These are phyloP conservation scores for Cacoxenus indagator DNA, from an alignment of 2,888 invertebrate genomes.

Conservation along the genomic window DNA sequence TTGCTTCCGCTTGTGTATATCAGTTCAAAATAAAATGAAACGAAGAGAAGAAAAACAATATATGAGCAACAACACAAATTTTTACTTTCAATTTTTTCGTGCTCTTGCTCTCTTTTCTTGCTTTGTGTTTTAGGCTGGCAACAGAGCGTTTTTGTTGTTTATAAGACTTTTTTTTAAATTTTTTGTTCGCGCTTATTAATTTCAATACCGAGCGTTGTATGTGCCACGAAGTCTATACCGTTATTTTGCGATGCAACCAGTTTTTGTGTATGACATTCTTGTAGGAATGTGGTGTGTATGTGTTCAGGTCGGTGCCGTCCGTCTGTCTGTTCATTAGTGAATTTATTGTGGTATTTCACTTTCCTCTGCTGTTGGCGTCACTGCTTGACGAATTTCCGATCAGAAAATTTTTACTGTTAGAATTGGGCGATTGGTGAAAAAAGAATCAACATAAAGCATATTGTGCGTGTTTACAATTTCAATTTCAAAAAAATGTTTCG, in stretches of 20 bases:
- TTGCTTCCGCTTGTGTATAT: not conserved
- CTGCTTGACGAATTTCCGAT: not conserved
- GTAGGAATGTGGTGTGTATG: slow-evolving; percentile 56
- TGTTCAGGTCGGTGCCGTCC: slow-evolving; percentile 6
- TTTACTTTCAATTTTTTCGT: slow-evolving; percentile 46
- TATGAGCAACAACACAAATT: slow-evolving; percentile 36
- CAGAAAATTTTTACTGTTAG: slow-evolving; percentile 49
- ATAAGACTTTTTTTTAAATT: not conserved
- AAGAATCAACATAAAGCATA: too few species aligned
- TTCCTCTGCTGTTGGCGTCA: slow-evolving; percentile 31
- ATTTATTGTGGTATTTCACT: slow-evolving; percentile 45
- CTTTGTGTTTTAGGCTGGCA: not conserved
- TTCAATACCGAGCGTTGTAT: not conserved
- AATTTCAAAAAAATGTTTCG: too few species aligned
- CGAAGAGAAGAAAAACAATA: not conserved
- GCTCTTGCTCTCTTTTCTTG: slow-evolving; percentile 40
- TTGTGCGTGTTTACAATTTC: too few species aligned
- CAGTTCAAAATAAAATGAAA: not conserved
- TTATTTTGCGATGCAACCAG: slow-evolving; percentile 37
- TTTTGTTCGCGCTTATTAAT: slow-evolving; percentile 18
- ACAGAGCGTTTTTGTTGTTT: not conserved
- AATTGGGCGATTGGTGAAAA: too few species aligned
- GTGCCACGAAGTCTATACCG: slow-evolving; percentile 1
- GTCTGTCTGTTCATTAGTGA: not conserved
- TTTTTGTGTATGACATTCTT: slow-evolving; percentile 53